Percentiles rank a stretch among this genome's conserved stretches.
Evolutionary conservation across 2,888 invertebrate genomes (phyloP).

Genomic region (Lepas anatifera): DNA sequence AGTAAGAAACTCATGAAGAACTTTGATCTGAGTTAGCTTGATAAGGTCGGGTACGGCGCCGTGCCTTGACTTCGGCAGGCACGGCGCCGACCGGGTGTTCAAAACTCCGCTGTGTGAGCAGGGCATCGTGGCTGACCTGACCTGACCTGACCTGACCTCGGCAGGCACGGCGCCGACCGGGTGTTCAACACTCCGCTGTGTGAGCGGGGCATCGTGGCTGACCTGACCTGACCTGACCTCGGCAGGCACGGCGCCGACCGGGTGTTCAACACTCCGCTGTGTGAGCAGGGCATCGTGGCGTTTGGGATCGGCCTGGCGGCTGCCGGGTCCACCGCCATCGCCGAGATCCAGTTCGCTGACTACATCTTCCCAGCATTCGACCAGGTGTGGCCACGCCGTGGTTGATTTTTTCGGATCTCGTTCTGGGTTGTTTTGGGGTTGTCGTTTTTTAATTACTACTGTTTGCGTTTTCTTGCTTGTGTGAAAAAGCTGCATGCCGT

Average conservation of each 20-base stretch:
- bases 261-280: constrained; percentile 94
- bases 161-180: too few species aligned
- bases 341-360: constrained; percentile 98
- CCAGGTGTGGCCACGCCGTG: constrained; percentile 55
- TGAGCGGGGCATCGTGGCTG: too few species aligned
- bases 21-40: too few species aligned
- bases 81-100: constrained; percentile 85
- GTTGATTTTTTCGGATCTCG: too few species aligned
- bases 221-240: not conserved
- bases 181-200: too few species aligned
- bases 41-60: too few species aligned
- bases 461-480: too few species aligned
- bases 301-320: constrained; percentile 91
- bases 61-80: too few species aligned
- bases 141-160: not conserved
- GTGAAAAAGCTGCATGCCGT: too few species aligned
- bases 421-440: too few species aligned
- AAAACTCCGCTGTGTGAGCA: constrained; percentile 95
- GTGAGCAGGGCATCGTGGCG: constrained; percentile 93
- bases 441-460: too few species aligned
- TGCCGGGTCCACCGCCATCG: constrained; percentile 85
- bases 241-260: constrained; percentile 63
- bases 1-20: too few species aligned
- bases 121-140: constrained; percentile 72
- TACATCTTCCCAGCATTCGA: constrained; percentile 99